These are phyloP conservation scores for Diplazon laetatorius DNA, from an alignment of 2,888 invertebrate species.

Conservation along the genomic window DNA sequence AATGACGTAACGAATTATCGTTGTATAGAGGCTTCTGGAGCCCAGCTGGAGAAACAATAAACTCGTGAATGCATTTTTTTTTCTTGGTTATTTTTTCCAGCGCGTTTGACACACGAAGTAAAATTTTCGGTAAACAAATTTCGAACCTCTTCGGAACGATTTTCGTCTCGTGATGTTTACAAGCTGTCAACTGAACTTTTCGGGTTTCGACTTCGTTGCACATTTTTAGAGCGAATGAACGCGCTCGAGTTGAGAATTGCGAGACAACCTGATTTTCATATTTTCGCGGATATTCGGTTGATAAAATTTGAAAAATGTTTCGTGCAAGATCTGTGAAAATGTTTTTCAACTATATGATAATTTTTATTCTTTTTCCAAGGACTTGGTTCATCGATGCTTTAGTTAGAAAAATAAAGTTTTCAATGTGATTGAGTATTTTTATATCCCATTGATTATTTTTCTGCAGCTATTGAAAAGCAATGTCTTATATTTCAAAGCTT, in stretches of 20 bases:
- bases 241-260: slow-evolving; percentile 8
- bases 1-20: slow-evolving; percentile 33
- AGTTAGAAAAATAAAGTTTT: too few relatives aligned
- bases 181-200: slow-evolving; percentile 43
- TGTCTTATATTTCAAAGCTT: too few relatives aligned
- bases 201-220: slow-evolving; percentile 47
- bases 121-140: slow-evolving; percentile 55
- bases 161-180: slow-evolving; percentile 40
- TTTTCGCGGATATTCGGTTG: slow-evolving; percentile 24
- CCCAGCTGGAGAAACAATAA: neutral
- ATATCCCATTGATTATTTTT: too few relatives aligned
- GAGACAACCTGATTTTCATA: slow-evolving; percentile 47
- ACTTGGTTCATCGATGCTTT: too few relatives aligned
- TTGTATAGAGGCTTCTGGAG: neutral
- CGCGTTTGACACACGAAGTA: neutral
- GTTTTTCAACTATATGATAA: neutral
- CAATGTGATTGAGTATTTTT: too few relatives aligned
- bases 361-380: neutral
- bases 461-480: too few relatives aligned
- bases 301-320: slow-evolving; percentile 37
- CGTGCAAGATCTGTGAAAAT: neutral
- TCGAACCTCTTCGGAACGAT: slow-evolving; percentile 47
- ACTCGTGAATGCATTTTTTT: slow-evolving; percentile 10
- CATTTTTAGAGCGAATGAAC: slow-evolving; percentile 44
- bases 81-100: neutral